Base-by-base conservation (phyloP, 2,797 vertebrate species). In the Notolepis coatsorum region DNA sequence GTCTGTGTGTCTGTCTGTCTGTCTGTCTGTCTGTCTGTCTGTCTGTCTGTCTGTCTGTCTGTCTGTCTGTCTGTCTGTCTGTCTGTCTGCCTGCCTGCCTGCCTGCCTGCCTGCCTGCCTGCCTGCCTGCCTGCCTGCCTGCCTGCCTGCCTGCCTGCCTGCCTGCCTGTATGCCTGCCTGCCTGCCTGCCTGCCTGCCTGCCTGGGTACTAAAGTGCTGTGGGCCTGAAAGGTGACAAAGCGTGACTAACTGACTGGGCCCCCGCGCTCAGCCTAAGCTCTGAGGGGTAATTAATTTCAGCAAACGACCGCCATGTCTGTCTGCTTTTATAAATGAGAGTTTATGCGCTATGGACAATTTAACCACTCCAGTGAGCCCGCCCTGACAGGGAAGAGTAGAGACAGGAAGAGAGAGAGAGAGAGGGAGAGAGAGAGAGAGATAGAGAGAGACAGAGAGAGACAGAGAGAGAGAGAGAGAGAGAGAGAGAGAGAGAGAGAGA, bases 311-410 rank as follows among this genome's bases (percentile, higher is more conserved):
- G 84, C 86, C 89, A 90, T 87, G 89, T 92, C 91, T 93, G 91
- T 92, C 91, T 84, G 81, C 85, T 92, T 93, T 93, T 93, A 92
- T 93, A 93, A 93, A 94, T 84, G 89, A 92, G 88, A 89, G 60
- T 93, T 92, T 93, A 92, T 89, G 84, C 73, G 85, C 89, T 90
- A 91, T 88, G 91, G 91, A 92, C 91, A 88, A 93, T 93, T 93
- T 93, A 92, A 88, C 93, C 88, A 91, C 88, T 88, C 81, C 84
- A 84, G 79, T 88, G 90, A 87, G 90, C 78, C 78, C 46, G 81
- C 76, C 76, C 76, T 91, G 92, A 90, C 88, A 92, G 82, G 88
- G 88, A 90, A 57, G 80, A 80, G 88, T 76, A 75, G 76, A 73
- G 65, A 70, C 68, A 74, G 75, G 66, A 42, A 35, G 51, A 49